Evolutionary conservation across 2,113 vertebrate species (phyloP), one percentile per base, ranked within the genome.

Genomic region (Marmota monax): DNA sequence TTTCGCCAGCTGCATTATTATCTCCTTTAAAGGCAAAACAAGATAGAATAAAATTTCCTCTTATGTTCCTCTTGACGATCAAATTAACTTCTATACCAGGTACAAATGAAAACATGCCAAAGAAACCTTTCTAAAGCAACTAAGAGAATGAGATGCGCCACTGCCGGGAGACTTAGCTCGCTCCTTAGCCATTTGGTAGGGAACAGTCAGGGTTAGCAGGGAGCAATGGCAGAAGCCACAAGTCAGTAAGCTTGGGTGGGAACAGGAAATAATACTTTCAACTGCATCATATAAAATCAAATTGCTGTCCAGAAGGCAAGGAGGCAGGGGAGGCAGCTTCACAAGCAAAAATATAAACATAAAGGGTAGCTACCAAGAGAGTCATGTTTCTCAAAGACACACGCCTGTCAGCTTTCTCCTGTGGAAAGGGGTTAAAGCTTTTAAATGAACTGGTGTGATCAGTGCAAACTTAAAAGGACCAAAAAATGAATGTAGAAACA

Each of bases 351-450:
- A 97, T 98, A 98, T 88, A 98, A 99, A 99, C 98, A 98, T 96
- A 99, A 99, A 99, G 98, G 98, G 98, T 99, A 99, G 98, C 98
- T 99, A 99, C 99, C 99, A 99, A 99, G 98, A 99, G 98, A 98
- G 98, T 98, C 99, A 99, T 98, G 99, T 99, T 99, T 99, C 99
- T 99, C 98, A 99, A 99, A 99, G 98, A 99, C 98, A 99, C 99
- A 99, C 98, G 99, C 98, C 98, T 99, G 99, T 98, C 99, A 98
- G 99, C 98, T 98, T 99, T 99, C 98, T 99, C 99, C 99, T 99
- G 98, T 98, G 99, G 98, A 99, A 98, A 99, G 98, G 98, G 98
- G 99, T 99, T 99, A 99, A 98, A 99, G 98, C 98, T 98, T 99
- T 98, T 98, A 98, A 99, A 99, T 98, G 98, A 98, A 98, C 96